Base-by-base conservation (phyloP, 2,888 invertebrate species). In the Dimorphilus gyrociliatus region DNA sequence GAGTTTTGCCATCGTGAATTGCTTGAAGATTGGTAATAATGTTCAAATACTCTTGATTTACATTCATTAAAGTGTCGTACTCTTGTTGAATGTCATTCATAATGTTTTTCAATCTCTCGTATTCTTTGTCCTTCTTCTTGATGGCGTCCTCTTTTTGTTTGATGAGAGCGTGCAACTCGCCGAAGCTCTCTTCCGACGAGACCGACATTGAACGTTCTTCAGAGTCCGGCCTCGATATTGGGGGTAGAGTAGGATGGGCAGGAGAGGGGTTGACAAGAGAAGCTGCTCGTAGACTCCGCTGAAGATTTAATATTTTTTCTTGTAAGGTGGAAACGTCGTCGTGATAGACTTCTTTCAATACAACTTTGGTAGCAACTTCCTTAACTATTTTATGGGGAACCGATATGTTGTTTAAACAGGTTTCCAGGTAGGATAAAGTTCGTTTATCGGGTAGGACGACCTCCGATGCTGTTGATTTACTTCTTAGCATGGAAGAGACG, bases 21-120 rank as follows among this genome's bases (percentile, higher is more conserved):
- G 32, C 19, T 25, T 40, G 39, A 7, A 40, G 21, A 28, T 39
- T 38, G 18, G 33, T 23, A 14, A 40, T 40, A 28, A 39, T 39
- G 12, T 12, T 19, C 13, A 40, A 29, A 16, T 40, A 39, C 28
- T 40, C 34, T 13, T 24, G 34, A 31, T 40, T 40, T 3, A 39
- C 30, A 16, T 40, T 39, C n/a, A 40, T 33, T n/a, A 38, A 32
- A 6, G 23, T 25, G 19, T 39, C 14, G 28, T 14, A 7, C 6
- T 14, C 7, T 16, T 23, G 29, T 26, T 37, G 37, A 5, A 33
- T 39, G 23, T 40, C 41, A 1, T 25, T 28, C 12, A 40, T 19
- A 10, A 40, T 30, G 7, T 19, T 18, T 18, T 29, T 23, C 30
- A 40, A 33, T 25, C 35, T 37, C 8, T 7, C 16, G 26, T 40